Evolutionary conservation across 1,140 invertebrate genomes (phyloP).

Genomic region (Eciton burchellii): DNA sequence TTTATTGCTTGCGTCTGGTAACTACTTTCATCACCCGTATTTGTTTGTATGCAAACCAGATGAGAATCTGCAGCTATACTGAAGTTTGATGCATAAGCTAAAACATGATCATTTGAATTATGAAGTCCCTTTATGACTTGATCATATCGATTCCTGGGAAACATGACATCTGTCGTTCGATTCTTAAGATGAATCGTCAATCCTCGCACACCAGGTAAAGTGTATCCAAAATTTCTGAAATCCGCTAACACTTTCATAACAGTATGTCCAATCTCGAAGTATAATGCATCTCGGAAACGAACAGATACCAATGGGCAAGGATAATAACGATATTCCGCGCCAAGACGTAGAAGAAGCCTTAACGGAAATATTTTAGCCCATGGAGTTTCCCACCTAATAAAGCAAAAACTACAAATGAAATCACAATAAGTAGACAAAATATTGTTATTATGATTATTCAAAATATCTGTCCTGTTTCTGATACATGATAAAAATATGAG

Average conservation of each 20-base stretch:
- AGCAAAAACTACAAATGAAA: conserved; percentile 14
- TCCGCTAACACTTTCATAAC: conserved; percentile 96
- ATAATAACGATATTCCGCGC: conserved; percentile 95
- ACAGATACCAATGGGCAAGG: conserved; percentile 94
- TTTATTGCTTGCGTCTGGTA: conserved; percentile 95
- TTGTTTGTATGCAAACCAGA: conserved; percentile 94
- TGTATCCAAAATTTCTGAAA: conserved; percentile 95
- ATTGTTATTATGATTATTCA: too few species aligned
- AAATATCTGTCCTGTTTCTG: too few species aligned
- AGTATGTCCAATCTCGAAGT: conserved; percentile 95
- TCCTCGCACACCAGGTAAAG: conserved; percentile 91
- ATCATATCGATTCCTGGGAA: conserved; percentile 93
- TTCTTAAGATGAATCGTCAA: conserved; percentile 94
- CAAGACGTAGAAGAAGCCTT: conserved; percentile 91
- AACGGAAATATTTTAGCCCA: conserved; percentile 95
- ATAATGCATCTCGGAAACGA: conserved; percentile 92
- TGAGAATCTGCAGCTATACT: conserved; percentile 94
- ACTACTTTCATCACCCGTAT: conserved; percentile 88
- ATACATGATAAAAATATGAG: too few species aligned
- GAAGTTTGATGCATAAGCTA: conserved; percentile 94
- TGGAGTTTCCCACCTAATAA: conserved; percentile 91
- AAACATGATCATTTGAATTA: conserved; percentile 94
- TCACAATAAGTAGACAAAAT: conserved; percentile 5
- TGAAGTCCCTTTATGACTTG: conserved; percentile 93
- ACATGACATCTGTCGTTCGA: conserved; percentile 91